Evolutionary conservation across 2,888 invertebrate genomes (phyloP).

Genomic region (Spodoptera littoralis): DNA sequence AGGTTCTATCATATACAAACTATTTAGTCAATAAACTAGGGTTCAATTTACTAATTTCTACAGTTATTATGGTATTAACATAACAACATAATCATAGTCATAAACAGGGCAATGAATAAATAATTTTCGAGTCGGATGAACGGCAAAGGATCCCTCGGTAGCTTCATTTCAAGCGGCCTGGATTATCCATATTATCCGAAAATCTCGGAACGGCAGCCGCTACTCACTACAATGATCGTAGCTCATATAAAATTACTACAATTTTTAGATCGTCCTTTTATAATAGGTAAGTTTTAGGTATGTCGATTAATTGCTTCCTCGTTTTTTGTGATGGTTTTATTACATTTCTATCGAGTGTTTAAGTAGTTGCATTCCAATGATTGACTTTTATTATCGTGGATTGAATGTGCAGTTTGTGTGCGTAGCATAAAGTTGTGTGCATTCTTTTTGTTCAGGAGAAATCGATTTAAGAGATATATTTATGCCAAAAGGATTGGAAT

Average conservation of each 20-base stretch:
- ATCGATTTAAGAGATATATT: too few species aligned
- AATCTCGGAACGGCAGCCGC: slow-evolving; percentile 79
- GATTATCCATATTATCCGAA: slow-evolving; percentile 86
- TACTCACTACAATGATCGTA: slow-evolving; percentile 74
- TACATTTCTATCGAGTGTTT: too few species aligned
- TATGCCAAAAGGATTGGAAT: too few species aligned
- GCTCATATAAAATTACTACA: slow-evolving; percentile 79
- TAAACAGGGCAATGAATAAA: slow-evolving; percentile 79
- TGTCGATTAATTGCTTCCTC: slow-evolving; percentile 70
- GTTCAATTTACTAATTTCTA: too few species aligned
- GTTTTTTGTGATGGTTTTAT: slow-evolving; percentile 52
- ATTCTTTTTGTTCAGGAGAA: too few species aligned
- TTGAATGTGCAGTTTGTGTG: too few species aligned
- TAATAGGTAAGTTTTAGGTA: slow-evolving; percentile 63
- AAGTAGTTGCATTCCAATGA: too few species aligned
- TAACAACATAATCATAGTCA: slow-evolving; percentile 71
- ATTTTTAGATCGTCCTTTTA: slow-evolving; percentile 76
- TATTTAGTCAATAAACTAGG: too few species aligned
- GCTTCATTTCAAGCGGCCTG: slow-evolving; percentile 79
- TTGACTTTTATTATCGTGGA: too few species aligned
- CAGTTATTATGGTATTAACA: slow-evolving; percentile 61
- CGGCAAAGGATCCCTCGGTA: slow-evolving; percentile 74
- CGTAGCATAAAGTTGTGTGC: too few species aligned
- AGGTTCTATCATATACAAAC: too few species aligned
- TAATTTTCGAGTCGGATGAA: slow-evolving; percentile 79